Evolutionary conservation across 2,797 vertebrate genomes (phyloP).

Genomic region (Danionella dracula): DNA sequence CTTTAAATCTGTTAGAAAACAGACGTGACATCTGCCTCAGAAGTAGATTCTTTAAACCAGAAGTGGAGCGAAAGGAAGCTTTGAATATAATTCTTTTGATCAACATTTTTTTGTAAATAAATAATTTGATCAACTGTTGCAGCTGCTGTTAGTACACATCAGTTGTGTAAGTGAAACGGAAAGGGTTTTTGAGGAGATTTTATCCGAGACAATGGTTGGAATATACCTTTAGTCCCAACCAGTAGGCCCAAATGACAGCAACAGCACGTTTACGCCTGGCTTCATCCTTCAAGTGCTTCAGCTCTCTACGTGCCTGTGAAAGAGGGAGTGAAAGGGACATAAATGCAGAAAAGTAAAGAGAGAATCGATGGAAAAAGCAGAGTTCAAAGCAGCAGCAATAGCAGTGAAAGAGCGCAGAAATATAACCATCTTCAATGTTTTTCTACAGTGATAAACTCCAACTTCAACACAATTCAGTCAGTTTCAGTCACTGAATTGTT

Average conservation of each 20-base stretch:
- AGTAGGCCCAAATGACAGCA: conserved; percentile 99
- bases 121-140: too few relatives aligned
- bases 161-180: neutral
- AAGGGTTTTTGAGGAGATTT: conserved; percentile 15
- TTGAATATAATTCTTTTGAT: too few relatives aligned
- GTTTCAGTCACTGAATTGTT: too few relatives aligned
- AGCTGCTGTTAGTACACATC: neutral
- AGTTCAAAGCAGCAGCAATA: conserved; percentile 47
- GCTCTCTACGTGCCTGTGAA: conserved; percentile 95
- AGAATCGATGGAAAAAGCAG: conserved; percentile 28
- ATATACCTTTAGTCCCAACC: conserved; percentile 99
- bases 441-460: too few relatives aligned
- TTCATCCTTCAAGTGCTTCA: conserved; percentile 96
- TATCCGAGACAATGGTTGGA: conserved; percentile 39
- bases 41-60: too few relatives aligned
- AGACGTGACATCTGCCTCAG: too few relatives aligned
- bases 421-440: neutral
- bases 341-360: conserved; percentile 4
- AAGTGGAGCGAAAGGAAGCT: too few relatives aligned
- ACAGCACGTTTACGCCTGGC: conserved; percentile 97
- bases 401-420: conserved; percentile 31
- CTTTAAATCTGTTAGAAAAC: too few relatives aligned
- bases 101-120: too few relatives aligned
- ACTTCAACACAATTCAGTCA: too few relatives aligned
- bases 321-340: conserved; percentile 47